Base-by-base conservation (phyloP, 2,797 vertebrate species). In the Podarcis siculus region DNA sequence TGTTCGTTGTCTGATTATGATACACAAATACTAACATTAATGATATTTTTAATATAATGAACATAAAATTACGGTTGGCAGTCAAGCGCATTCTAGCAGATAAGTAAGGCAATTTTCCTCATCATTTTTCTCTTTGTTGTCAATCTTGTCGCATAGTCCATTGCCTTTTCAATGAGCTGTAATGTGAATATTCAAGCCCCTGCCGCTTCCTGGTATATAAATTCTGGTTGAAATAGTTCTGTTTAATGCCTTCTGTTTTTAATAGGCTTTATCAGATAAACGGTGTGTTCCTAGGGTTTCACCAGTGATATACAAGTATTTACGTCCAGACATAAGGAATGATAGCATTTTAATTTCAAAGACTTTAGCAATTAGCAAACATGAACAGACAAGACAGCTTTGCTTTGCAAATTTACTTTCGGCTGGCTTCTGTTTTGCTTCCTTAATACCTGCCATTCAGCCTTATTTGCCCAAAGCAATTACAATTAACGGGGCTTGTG, bases 11-110 rank as follows among this genome's bases (percentile, higher is more conserved):
- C 37, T 93, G 95, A 92, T 92, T 96, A 94, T 84, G 87, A 95
- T 94, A 95, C 92, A 92, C 91, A 94, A 97, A 96, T 96, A 95
- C 93, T 95, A 93, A 94, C 96, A 95, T 96, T 96, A 97, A 97
- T 94, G 93, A 96, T 97, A 97, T 93, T 91, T 91, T 92, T 87
- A 94, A 96, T 96, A 97, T 97, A 98, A 98, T 98, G 98, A 98
- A 97, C 97, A 91, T 98, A 98, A 98, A 98, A 98, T 98, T 98
- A 96, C 97, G 97, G 97, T 97, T 97, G 96, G 97, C 97, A 97
- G 97, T 97, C 96, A 96, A 95, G 95, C 96, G 95, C 95, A 96
- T 94, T 97, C 96, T 96, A 97, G 97, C 97, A 98, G 98, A 98
- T 97, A 98, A 98, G 97, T 96, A 97, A 98, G 97, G 98, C 97